phyloP scores from a whole-genome alignment of 2,888 invertebrate genomes.

The Leucozona laternaria region DNA sequence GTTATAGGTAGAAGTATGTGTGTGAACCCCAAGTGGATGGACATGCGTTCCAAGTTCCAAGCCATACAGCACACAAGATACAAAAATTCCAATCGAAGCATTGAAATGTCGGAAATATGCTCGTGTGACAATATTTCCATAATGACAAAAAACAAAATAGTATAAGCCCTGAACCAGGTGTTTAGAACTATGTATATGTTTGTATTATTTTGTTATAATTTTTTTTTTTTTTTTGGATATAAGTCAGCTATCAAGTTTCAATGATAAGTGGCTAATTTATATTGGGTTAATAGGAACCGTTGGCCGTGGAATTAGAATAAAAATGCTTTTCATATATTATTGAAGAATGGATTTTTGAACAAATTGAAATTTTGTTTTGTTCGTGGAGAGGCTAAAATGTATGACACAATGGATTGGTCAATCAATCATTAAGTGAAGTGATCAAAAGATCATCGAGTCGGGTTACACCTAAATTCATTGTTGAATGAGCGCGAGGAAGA shows the following conservation, averaged over 20 bases:
- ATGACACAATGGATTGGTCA: conserved; percentile 1
- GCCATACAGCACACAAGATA: neutral
- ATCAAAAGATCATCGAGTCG: neutral
- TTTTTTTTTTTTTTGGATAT: conserved; percentile 25
- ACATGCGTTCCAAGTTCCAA: too few species aligned
- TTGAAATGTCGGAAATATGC: conserved; percentile 28
- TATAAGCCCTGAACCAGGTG: conserved; percentile 43
- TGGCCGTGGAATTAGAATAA: conserved; percentile 40
- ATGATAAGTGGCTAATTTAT: conserved; percentile 67
- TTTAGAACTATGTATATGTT: conserved; percentile 35
- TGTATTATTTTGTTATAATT: conserved; percentile 23
- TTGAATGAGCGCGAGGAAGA: neutral
- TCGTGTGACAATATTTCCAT: conserved; percentile 32
- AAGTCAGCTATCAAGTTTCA: conserved; percentile 60
- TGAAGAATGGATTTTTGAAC: conserved; percentile 18
- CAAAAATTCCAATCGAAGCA: conserved; percentile 17
- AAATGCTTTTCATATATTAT: conserved; percentile 27
- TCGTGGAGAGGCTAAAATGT: neutral
- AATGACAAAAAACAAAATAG: conserved; percentile 27
- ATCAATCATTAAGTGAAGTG: conserved; percentile 10
- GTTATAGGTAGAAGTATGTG: neutral
- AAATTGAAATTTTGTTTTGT: conserved; percentile 34
- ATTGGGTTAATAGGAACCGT: conserved; percentile 55
- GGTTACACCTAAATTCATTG: neutral
- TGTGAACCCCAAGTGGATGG: neutral